Percentiles rank a stretch among this genome's conserved stretches.
phyloP scores from a whole-genome alignment of 2,888 invertebrate genomes.

The Ennomos fuscantarius region DNA sequence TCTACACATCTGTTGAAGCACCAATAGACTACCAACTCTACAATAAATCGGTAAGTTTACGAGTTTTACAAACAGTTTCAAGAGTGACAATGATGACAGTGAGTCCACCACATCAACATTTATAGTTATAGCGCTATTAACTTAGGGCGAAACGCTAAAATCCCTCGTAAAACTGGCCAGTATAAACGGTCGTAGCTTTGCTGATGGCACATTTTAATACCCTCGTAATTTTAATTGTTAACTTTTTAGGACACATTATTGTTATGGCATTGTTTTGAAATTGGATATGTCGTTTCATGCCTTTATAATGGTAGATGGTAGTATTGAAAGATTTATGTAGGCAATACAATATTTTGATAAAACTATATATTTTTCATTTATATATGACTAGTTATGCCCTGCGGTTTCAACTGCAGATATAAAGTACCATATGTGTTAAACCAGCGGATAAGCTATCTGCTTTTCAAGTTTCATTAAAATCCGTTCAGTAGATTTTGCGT shows the following conservation, averaged over 20 bases:
- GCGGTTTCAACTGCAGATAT: no score
- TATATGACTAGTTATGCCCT: no score
- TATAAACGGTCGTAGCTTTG: slow-evolving; percentile 16
- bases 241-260: slow-evolving; percentile 22
- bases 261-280: slow-evolving; percentile 18
- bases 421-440: no score
- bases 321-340: not conserved
- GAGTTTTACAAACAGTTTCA: no score
- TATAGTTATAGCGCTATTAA: slow-evolving; percentile 9
- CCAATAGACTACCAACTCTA: no score
- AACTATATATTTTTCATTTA: no score
- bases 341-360: no score
- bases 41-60: no score
- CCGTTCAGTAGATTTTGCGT: no score
- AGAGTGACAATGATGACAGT: not conserved
- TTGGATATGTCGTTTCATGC: slow-evolving; percentile 6
- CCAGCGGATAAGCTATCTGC: no score
- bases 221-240: slow-evolving; percentile 20
- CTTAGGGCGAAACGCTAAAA: slow-evolving; percentile 16
- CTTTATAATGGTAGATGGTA: slow-evolving; percentile 7
- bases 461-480: no score
- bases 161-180: slow-evolving; percentile 22
- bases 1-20: no score
- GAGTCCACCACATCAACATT: slow-evolving; percentile 7
- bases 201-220: slow-evolving; percentile 9